phyloP scores from a whole-genome alignment of 1,140 invertebrate genomes.

The Phymastichus coffea region DNA sequence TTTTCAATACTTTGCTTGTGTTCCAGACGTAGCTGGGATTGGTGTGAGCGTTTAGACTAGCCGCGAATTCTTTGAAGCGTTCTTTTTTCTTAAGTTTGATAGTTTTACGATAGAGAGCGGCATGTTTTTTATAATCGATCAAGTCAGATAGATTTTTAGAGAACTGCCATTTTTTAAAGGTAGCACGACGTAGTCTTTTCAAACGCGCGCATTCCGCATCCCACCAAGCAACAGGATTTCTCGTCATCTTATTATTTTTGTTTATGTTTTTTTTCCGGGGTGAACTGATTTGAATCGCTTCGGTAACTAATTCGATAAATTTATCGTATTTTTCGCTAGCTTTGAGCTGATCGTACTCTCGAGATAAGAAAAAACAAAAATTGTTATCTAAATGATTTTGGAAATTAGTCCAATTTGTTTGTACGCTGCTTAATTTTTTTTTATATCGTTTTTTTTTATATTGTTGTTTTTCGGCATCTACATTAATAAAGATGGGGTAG shows the following conservation, averaged over 20 bases:
- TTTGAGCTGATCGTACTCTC: not conserved
- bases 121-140: no score
- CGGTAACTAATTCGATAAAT: no score
- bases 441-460: not conserved
- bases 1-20: no score
- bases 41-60: no score
- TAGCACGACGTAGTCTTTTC: not conserved
- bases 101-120: no score
- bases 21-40: no score
- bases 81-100: no score
- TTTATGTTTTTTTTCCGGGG: slow-evolving; percentile 1
- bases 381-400: not conserved
- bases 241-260: no score
- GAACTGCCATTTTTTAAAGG: not conserved
- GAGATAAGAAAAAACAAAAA: not conserved
- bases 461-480: not conserved
- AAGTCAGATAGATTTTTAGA: not conserved
- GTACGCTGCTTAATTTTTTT: not conserved
- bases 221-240: slow-evolving; percentile 12
- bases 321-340: not conserved
- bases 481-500: no score
- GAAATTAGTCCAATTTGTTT: not conserved
- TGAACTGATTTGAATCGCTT: slow-evolving; percentile 19
- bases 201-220: no score
- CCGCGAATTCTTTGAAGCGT: no score